Evolutionary conservation across 2,797 vertebrate species (phyloP).

Genomic region (Austrolebias charrua): DNA sequence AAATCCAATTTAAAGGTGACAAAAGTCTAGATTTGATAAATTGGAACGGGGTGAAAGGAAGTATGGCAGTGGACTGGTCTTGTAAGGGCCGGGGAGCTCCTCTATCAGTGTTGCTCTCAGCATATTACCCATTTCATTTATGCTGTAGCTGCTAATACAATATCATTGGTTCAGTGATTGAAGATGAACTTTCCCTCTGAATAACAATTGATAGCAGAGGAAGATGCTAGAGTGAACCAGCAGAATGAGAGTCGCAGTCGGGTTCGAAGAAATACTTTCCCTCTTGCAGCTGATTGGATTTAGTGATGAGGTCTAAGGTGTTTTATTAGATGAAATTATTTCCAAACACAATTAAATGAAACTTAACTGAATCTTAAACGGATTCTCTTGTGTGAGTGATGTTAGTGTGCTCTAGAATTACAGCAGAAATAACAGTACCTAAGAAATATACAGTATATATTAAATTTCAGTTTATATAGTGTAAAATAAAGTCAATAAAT

Average conservation of each 20-base stretch:
- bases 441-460: slow-evolving; percentile 13
- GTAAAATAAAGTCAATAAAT: background rate
- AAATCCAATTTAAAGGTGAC: slow-evolving; percentile 73
- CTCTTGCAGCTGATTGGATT: slow-evolving; percentile 64
- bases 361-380: slow-evolving; percentile 60
- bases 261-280: slow-evolving; percentile 58
- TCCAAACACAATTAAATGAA: slow-evolving; percentile 69
- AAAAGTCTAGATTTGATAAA: slow-evolving; percentile 68
- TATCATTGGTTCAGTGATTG: slow-evolving; percentile 69
- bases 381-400: slow-evolving; percentile 38
- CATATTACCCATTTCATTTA: slow-evolving; percentile 69
- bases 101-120: slow-evolving; percentile 62
- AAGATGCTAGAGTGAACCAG: slow-evolving; percentile 47
- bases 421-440: slow-evolving; percentile 32
- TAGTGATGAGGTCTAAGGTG: slow-evolving; percentile 69
- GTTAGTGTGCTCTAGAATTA: slow-evolving; percentile 31
- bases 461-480: slow-evolving; percentile 2
- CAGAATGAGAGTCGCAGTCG: slow-evolving; percentile 47
- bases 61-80: slow-evolving; percentile 56
- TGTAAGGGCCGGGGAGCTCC: slow-evolving; percentile 56
- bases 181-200: slow-evolving; percentile 69
- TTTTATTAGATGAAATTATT: slow-evolving; percentile 69
- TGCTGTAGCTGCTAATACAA: slow-evolving; percentile 68
- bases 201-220: slow-evolving; percentile 61
- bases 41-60: slow-evolving; percentile 64